A percentile compares a stretch with the other conserved stretches of the same genome.
Conservation (phyloP, 2,797 vertebrate genomes). For the Adrianichthys oophorus region DNA sequence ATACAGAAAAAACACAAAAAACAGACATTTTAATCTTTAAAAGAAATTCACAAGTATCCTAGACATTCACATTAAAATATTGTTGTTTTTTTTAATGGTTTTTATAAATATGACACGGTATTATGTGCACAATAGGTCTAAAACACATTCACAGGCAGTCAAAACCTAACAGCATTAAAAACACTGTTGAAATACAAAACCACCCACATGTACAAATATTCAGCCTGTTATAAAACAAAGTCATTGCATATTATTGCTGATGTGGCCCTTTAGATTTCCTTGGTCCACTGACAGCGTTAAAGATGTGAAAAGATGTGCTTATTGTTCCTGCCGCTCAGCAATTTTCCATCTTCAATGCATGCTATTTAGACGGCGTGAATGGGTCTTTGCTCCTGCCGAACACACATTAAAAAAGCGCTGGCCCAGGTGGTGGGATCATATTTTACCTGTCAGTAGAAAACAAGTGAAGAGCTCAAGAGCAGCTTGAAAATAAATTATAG, state of each 20-base stretch:
- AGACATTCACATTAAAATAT: conserved; percentile 92
- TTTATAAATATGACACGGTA: conserved; percentile 92
- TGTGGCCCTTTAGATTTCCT: conserved; percentile 42
- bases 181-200: conserved; percentile 29
- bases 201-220: conserved; percentile 39
- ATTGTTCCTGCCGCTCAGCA: conserved; percentile 22
- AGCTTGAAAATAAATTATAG: conserved; percentile 79
- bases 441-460: conserved; percentile 50
- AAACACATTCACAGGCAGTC: conserved; percentile 63
- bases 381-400: conserved; percentile 35
- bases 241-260: conserved; percentile 49
- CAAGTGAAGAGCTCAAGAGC: conserved; percentile 63
- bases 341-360: conserved; percentile 40
- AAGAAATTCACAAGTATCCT: conserved; percentile 81
- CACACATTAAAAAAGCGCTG: conserved; percentile 32
- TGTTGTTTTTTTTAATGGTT: conserved; percentile 21
- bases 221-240: conserved; percentile 43
- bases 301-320: conserved; percentile 25
- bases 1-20: conserved; percentile 85
- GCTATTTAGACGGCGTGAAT: conserved; percentile 36
- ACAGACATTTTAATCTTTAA: conserved; percentile 77
- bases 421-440: conserved; percentile 49
- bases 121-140: conserved; percentile 87
- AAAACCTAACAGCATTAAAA: conserved; percentile 36
- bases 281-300: conserved; percentile 54